These are phyloP conservation scores for Poecilia velifera DNA, from an alignment of 2,797 vertebrate species.

Conservation along the genomic window DNA sequence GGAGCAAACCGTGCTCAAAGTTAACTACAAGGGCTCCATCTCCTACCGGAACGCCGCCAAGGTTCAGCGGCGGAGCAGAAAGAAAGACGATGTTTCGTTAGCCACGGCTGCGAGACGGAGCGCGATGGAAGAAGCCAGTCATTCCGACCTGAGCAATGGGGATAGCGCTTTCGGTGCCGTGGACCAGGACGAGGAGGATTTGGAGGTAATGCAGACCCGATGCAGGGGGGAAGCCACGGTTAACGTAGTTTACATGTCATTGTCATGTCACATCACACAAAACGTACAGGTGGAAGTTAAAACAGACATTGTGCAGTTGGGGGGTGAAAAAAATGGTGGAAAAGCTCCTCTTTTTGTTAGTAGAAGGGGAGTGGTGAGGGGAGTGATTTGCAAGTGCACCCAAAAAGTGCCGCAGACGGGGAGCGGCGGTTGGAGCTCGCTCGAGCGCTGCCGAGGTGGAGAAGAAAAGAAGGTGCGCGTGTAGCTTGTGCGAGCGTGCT, in stretches of 20 bases:
- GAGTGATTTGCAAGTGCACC: constrained; percentile 80
- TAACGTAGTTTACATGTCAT: constrained; percentile 33
- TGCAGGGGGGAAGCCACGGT: constrained; percentile 24
- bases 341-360: constrained; percentile 10
- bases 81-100: constrained; percentile 75
- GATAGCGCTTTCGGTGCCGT: constrained; percentile 80
- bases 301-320: background rate
- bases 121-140: constrained; percentile 77
- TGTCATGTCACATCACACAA: constrained; percentile 39
- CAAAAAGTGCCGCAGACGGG: constrained; percentile 83
- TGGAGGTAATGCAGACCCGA: constrained; percentile 74
- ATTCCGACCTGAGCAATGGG: constrained; percentile 81
- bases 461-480: constrained; percentile 69
- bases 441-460: constrained; percentile 66
- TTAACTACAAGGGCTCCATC: constrained; percentile 93
- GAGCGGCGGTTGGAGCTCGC: constrained; percentile 79
- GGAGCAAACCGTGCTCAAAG: constrained; percentile 89
- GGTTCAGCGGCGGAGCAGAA: constrained; percentile 87
- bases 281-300: constrained; percentile 64
- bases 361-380: constrained; percentile 61
- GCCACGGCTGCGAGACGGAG: constrained; percentile 63
- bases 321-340: background rate
- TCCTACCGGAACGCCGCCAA: constrained; percentile 93
- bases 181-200: constrained; percentile 81
- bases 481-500: constrained; percentile 27